Conservation (phyloP, 2,113 vertebrate genomes). For the Ceyx cyanopectus region DNA sequence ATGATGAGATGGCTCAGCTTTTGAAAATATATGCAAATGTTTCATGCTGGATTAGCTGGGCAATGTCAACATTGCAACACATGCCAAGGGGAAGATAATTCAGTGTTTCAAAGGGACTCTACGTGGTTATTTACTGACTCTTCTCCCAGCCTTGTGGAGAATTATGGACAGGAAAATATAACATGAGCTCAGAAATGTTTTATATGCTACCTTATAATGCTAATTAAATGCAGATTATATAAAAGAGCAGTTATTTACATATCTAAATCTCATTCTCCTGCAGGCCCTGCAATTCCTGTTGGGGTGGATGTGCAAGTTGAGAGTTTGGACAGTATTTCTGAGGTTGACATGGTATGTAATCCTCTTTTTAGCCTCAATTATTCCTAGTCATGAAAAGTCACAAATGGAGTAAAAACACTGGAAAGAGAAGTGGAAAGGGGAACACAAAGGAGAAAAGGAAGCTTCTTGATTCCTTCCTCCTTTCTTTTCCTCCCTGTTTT, state of each 20-base stretch:
- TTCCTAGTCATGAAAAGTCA: not conserved
- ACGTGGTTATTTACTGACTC: not conserved
- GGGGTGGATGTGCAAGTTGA: conserved; percentile 96
- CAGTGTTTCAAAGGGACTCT: not conserved
- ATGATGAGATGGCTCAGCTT: not conserved
- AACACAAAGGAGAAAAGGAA: not conserved
- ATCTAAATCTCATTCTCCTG: conserved; percentile 42
- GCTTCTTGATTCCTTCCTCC: not conserved
- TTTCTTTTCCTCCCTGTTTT: not conserved
- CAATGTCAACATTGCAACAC: not conserved
- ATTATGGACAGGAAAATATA: not conserved
- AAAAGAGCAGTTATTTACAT: conserved; percentile 7
- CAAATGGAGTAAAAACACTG: not conserved
- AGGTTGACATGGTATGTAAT: conserved; percentile 92
- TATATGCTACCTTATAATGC: not conserved
- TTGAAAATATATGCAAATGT: not conserved
- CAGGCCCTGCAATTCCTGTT: conserved; percentile 95
- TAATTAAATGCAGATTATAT: not conserved
- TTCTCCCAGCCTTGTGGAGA: not conserved
- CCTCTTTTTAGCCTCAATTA: not conserved
- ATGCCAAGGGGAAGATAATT: not conserved
- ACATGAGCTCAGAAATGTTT: not conserved
- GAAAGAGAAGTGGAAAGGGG: not conserved
- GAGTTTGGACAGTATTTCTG: conserved; percentile 96
- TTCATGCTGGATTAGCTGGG: not conserved